These are phyloP conservation scores for Drosophila hydei DNA, from an alignment of 1,140 invertebrate species.

Conservation along the genomic window DNA sequence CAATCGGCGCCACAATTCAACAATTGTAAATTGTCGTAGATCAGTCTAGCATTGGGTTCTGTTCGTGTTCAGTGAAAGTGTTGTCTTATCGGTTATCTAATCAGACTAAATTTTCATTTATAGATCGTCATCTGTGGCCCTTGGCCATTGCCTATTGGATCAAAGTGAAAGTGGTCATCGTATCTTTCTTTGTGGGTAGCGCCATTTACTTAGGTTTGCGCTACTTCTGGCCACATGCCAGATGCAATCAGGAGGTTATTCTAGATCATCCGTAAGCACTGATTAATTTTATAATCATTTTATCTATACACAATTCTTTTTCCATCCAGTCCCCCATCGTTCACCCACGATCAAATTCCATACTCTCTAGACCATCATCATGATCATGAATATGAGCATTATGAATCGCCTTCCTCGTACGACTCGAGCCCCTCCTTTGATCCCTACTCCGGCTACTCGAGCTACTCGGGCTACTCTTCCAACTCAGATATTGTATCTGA, in stretches of 20 bases:
- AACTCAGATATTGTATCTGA: constrained; percentile 67
- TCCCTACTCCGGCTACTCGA: constrained; percentile 77
- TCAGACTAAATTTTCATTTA: constrained; percentile 11
- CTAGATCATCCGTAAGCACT: constrained; percentile 71
- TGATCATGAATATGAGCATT: constrained; percentile 51
- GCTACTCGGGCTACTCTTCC: constrained; percentile 62
- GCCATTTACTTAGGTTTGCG: constrained; percentile 72
- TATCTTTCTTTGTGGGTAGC: constrained; percentile 78
- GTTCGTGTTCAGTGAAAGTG: constrained; percentile 54
- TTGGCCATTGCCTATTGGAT: constrained; percentile 80
- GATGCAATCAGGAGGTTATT: constrained; percentile 66
- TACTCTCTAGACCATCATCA: constrained; percentile 67
- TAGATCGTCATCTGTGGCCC: constrained; percentile 70
- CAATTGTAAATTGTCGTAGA: constrained; percentile 58
- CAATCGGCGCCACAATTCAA: constrained; percentile 52
- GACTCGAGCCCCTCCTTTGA: constrained; percentile 65
- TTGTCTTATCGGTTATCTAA: constrained; percentile 47
- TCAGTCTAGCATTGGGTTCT: constrained; percentile 36
- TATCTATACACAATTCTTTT: neutral
- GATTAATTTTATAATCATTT: accelerated
- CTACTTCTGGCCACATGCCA: constrained; percentile 61
- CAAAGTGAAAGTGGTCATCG: constrained; percentile 80
- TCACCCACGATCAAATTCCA: constrained; percentile 72
- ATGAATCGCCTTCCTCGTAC: constrained; percentile 53
- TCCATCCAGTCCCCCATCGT: constrained; percentile 56